Conservation (phyloP, 2,888 invertebrate genomes). For the Strigamia crassipes region DNA sequence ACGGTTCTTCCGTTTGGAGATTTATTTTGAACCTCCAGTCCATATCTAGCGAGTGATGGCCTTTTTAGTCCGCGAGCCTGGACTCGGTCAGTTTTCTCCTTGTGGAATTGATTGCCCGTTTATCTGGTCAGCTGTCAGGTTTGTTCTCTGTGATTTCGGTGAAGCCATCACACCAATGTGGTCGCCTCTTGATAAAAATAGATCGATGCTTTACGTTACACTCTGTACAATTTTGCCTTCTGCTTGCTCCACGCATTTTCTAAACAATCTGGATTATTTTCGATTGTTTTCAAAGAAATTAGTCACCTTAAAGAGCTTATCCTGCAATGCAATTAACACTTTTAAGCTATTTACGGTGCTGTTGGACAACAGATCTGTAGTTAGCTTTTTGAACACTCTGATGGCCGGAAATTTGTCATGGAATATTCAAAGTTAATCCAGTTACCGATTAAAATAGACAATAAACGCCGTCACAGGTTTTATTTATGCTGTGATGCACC, state of each 20-base stretch:
- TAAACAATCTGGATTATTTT: too few species aligned
- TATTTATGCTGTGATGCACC: too few species aligned
- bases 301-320: too few species aligned
- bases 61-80: neutral
- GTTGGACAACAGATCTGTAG: too few species aligned
- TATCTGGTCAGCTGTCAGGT: constrained; percentile 41
- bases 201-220: neutral
- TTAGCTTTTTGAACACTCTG: too few species aligned
- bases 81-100: constrained; percentile 1
- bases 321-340: too few species aligned
- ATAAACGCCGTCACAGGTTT: too few species aligned
- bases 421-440: too few species aligned
- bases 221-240: neutral
- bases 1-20: neutral
- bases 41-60: neutral
- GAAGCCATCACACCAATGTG: neutral
- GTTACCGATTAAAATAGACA: too few species aligned
- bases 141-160: constrained; percentile 10
- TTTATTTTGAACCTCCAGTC: neutral
- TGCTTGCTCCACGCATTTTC: neutral
- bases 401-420: too few species aligned
- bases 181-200: neutral
- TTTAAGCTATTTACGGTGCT: too few species aligned
- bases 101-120: constrained; percentile 36
- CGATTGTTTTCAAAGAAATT: too few species aligned